Evolutionary conservation across 2,888 invertebrate species (phyloP).

Genomic region (Deilephila elpenor): DNA sequence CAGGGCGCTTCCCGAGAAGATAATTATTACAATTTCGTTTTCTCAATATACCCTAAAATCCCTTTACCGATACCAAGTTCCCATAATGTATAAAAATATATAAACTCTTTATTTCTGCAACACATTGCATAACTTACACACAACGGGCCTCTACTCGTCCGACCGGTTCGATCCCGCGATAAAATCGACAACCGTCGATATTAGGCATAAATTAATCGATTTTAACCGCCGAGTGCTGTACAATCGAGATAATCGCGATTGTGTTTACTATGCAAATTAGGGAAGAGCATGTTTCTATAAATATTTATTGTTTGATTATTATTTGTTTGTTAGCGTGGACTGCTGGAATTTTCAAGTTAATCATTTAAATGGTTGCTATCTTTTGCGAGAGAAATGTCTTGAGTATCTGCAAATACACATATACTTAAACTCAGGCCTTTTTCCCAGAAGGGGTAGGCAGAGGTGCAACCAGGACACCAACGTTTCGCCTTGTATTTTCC

Average conservation of each 20-base stretch:
- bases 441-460: too few relatives aligned
- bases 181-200: conserved; percentile 59
- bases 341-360: not conserved
- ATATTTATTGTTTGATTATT: conserved; percentile 38
- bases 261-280: conserved; percentile 26
- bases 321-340: not conserved
- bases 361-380: not conserved
- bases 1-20: too few relatives aligned
- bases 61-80: not conserved
- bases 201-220: conserved; percentile 75
- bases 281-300: conserved; percentile 47
- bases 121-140: conserved; percentile 32
- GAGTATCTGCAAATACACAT: too few relatives aligned
- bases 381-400: not conserved
- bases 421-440: too few relatives aligned
- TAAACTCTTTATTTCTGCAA: conserved; percentile 1
- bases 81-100: not conserved
- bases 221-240: conserved; percentile 56
- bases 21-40: too few relatives aligned
- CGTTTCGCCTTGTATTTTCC: too few relatives aligned
- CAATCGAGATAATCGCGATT: conserved; percentile 28
- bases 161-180: conserved; percentile 59
- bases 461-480: too few relatives aligned
- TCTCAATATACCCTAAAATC: not conserved
- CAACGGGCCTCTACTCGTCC: conserved; percentile 41